A percentile compares a stretch with the other conserved stretches of the same genome.
phyloP scores from a whole-genome alignment of 1,140 invertebrate genomes.

The Drosophila repletoides region DNA sequence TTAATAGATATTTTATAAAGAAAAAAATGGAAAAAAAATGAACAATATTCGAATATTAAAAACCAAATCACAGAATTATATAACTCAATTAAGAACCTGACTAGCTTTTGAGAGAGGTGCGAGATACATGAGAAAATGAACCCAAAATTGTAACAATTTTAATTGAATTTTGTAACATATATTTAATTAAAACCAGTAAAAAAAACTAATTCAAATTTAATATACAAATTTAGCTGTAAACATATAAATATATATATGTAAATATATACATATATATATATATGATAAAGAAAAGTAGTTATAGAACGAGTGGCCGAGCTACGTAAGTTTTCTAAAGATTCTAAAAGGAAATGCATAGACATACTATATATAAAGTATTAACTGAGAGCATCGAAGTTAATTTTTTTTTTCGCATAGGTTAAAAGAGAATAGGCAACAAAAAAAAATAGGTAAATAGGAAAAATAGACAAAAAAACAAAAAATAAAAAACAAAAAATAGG shows the following conservation, averaged over 20 bases:
- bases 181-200: constrained; percentile 29
- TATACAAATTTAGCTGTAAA: constrained; percentile 41
- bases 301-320: constrained; percentile 74
- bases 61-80: constrained; percentile 35
- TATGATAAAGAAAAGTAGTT: constrained; percentile 30
- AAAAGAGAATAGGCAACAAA: constrained; percentile 3
- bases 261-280: constrained; percentile 8
- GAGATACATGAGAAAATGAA: constrained; percentile 19
- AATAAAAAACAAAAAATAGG: background rate
- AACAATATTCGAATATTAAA: background rate
- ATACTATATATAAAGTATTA: constrained; percentile 63
- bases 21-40: constrained; percentile 4
- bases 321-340: constrained; percentile 75
- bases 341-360: constrained; percentile 72
- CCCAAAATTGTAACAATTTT: constrained; percentile 60
- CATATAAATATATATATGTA: constrained; percentile 12
- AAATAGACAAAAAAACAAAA: background rate
- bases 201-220: constrained; percentile 48
- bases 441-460: constrained; percentile 32
- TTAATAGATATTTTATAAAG: constrained; percentile 46
- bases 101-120: constrained; percentile 64
- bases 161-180: constrained; percentile 72
- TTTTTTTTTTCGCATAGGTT: constrained; percentile 43
- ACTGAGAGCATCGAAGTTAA: constrained; percentile 70
- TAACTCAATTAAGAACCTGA: constrained; percentile 75